Base-by-base conservation (phyloP, 2,888 invertebrate species). In the Trichopoda pennipes region DNA sequence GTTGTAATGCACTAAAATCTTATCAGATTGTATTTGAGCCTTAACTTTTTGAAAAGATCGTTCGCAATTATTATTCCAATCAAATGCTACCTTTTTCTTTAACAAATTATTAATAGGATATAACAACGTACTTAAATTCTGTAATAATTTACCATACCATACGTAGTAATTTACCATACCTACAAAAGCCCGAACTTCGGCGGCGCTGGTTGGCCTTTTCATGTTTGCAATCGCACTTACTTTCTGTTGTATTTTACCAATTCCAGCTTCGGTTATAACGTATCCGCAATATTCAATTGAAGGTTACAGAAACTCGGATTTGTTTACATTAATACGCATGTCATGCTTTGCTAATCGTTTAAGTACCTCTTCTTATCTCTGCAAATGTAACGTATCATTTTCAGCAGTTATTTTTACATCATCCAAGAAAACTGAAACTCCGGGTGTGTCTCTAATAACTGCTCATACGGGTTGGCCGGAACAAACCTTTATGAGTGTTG, bases 231-330 rank as follows among this genome's bases (percentile, higher is more conserved):
- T n/a, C 1, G 19, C 47, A n/a, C 16, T 49, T 19, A 17, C 17
- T 1, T 49, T 49, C 19, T 8, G 14, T 49, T 7, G 7, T 17
- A 17, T 4, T 49, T 19, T 10, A 8, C 3, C 19, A 19, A 91
- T 86, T 2, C 89, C 89, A 1, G 85, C 85, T 68, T 88, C 86
- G 84, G 38, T 19, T 6, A 49, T 19, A 9, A 17, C 2, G 9
- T 17, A 49, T 19, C 47, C 47, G 7, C 47, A 49, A 49, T 49
- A 49, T 19, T 49, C 47, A 17, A 49, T 49, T 17, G 47, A n/a
- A 49, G 6, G 3, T 17, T 49, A 19, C 3, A 58, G 12, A 10
- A 35, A 58, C 19, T 28, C 47, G 2, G 47, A 49, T 10, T 58
- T 56, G 12, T 49, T 8, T 3, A 9, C 47, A 6, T 49, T 49